Conservation (phyloP, 2,888 invertebrate genomes). For the Lamproptera curius region DNA sequence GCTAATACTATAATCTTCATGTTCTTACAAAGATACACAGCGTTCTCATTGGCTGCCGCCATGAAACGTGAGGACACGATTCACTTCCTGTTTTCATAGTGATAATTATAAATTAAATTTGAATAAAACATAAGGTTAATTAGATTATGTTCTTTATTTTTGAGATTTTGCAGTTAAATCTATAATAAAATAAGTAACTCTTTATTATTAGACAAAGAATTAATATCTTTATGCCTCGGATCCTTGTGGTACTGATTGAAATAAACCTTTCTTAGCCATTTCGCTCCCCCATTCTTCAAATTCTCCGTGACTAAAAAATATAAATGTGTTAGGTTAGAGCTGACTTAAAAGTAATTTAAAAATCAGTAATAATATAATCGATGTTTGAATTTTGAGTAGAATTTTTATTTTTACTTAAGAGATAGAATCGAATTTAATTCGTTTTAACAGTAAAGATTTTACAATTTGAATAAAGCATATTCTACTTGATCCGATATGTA, state of each 20-base stretch:
- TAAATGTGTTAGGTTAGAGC: too few species aligned
- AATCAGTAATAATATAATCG: too few species aligned
- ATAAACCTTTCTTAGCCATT: constrained; percentile 69
- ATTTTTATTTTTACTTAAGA: too few species aligned
- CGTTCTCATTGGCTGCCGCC: constrained; percentile 62
- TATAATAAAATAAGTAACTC: too few species aligned
- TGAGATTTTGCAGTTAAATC: too few species aligned
- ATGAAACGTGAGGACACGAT: constrained; percentile 64
- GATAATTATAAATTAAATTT: constrained; percentile 22
- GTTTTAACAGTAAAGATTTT: too few species aligned
- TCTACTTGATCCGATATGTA: too few species aligned
- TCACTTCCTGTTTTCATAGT: constrained; percentile 59
- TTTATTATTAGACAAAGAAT: neutral
- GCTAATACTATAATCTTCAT: constrained; percentile 51
- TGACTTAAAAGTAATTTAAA: too few species aligned
- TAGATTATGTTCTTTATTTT: neutral
- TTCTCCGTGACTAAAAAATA: constrained; percentile 50
- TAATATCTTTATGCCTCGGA: neutral
- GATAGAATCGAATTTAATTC: too few species aligned
- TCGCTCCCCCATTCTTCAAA: constrained; percentile 63
- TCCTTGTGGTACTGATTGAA: constrained; percentile 55
- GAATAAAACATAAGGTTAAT: constrained; percentile 12
- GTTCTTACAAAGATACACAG: constrained; percentile 49
- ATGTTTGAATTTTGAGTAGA: too few species aligned
- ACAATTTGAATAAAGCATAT: too few species aligned